These are phyloP conservation scores for Pipa parva DNA, from an alignment of 2,113 vertebrate genomes.

Conservation along the genomic window DNA sequence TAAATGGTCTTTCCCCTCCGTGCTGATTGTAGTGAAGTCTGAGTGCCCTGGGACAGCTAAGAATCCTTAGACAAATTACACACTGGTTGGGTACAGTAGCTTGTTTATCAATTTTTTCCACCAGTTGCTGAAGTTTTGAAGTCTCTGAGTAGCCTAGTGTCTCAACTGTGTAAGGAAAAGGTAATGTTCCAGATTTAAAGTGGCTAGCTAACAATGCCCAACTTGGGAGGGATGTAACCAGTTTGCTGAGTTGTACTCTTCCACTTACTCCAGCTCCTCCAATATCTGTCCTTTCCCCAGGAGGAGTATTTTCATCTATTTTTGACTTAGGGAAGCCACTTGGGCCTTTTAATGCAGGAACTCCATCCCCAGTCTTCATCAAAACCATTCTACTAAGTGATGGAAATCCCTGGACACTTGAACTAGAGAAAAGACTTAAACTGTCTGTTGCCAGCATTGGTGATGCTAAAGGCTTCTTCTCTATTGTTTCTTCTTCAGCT, in stretches of 20 bases:
- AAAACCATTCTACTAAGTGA: slow-evolving; percentile 61
- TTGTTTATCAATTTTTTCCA: slow-evolving; percentile 84
- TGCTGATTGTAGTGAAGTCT: slow-evolving; percentile 86
- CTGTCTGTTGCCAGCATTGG: slow-evolving; percentile 54
- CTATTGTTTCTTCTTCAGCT: slow-evolving; percentile 46
- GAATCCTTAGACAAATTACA: slow-evolving; percentile 78
- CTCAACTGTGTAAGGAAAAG: slow-evolving; percentile 77
- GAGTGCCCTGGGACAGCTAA: slow-evolving; percentile 83
- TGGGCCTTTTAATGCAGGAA: slow-evolving; percentile 41
- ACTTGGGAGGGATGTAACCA: slow-evolving; percentile 67
- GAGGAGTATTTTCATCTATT: slow-evolving; percentile 62
- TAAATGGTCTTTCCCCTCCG: slow-evolving; percentile 81
- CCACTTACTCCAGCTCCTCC: slow-evolving; percentile 43
- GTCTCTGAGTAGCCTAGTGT: slow-evolving; percentile 73
- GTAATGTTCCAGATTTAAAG: slow-evolving; percentile 66
- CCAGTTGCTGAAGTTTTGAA: slow-evolving; percentile 82
- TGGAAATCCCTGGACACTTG: slow-evolving; percentile 49
- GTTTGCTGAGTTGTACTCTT: slow-evolving; percentile 59
- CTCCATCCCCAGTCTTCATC: slow-evolving; percentile 56
- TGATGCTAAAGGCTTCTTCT: slow-evolving; percentile 53
- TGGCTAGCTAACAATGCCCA: slow-evolving; percentile 74
- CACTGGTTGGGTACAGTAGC: slow-evolving; percentile 78
- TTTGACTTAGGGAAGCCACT: slow-evolving; percentile 45
- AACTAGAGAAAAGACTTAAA: slow-evolving; percentile 47
- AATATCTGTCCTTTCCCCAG: slow-evolving; percentile 44